Conservation (phyloP, 2,888 invertebrate species). For the Thyatira batis region DNA sequence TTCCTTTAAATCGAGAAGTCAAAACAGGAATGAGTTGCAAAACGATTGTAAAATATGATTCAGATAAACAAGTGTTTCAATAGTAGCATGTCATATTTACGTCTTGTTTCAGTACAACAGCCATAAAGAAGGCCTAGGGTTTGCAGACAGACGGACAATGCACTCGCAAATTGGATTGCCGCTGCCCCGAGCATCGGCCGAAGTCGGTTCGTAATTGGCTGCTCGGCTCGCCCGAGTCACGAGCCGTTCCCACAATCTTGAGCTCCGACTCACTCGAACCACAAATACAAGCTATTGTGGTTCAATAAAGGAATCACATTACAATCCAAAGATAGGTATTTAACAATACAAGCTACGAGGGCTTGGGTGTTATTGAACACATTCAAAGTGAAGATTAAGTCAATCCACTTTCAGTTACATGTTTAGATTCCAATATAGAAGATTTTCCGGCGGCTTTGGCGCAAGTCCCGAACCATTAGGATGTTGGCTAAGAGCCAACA, state of each 20-base stretch:
- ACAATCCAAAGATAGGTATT: constrained; percentile 21
- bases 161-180: constrained; percentile 73
- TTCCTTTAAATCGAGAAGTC: no score
- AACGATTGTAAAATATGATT: not conserved
- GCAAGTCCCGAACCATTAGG: constrained; percentile 73
- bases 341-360: constrained; percentile 4
- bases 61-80: not conserved
- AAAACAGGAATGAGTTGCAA: no score
- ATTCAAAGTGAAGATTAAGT: constrained; percentile 50
- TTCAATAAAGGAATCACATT: constrained; percentile 34
- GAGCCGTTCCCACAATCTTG: constrained; percentile 31
- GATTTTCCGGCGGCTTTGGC: constrained; percentile 72
- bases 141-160: constrained; percentile 63
- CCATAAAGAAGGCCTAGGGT: constrained; percentile 28
- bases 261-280: constrained; percentile 28
- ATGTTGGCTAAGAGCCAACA: constrained; percentile 68
- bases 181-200: constrained; percentile 51
- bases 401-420: constrained; percentile 64
- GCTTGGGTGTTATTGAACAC: constrained; percentile 13
- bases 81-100: not conserved
- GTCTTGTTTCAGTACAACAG: not conserved
- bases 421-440: constrained; percentile 70
- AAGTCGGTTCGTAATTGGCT: constrained; percentile 64
- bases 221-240: constrained; percentile 47
- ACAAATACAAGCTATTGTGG: constrained; percentile 25